phyloP scores from a whole-genome alignment of 2,888 invertebrate species.

The Synergus umbraculus region DNA sequence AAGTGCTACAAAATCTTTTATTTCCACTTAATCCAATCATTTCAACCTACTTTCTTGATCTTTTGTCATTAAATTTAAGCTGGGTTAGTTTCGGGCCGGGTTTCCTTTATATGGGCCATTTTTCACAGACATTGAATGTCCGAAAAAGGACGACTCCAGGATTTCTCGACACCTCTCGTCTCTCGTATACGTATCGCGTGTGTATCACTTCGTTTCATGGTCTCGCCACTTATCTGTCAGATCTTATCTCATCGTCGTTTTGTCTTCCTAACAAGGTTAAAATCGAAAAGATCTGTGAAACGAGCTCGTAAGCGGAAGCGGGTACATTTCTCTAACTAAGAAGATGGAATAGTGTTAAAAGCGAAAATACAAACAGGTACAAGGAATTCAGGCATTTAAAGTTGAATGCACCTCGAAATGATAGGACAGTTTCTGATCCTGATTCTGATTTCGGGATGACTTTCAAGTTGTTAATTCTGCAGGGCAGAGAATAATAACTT shows the following conservation, averaged over 20 bases:
- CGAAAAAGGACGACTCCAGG: constrained; percentile 51
- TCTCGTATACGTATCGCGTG: constrained; percentile 54
- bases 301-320: constrained; percentile 7
- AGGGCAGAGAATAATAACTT: constrained; percentile 44
- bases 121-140: constrained; percentile 46
- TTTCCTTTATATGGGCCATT: constrained; percentile 56
- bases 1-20: not conserved
- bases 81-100: constrained; percentile 46
- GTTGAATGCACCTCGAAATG: constrained; percentile 5
- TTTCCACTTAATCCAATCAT: not conserved
- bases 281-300: constrained; percentile 22
- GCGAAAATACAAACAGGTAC: constrained; percentile 17
- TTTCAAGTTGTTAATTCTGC: constrained; percentile 44
- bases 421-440: not conserved
- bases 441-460: not conserved
- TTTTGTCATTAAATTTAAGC: not conserved
- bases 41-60: not conserved
- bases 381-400: constrained; percentile 1
- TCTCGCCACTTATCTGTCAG: constrained; percentile 53
- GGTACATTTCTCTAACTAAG: constrained; percentile 3
- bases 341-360: not conserved
- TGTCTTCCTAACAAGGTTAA: constrained; percentile 62
- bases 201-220: constrained; percentile 55
- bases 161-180: constrained; percentile 54
- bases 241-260: constrained; percentile 59